phyloP scores from a whole-genome alignment of 2,797 vertebrate genomes.

The Carapus acus region DNA sequence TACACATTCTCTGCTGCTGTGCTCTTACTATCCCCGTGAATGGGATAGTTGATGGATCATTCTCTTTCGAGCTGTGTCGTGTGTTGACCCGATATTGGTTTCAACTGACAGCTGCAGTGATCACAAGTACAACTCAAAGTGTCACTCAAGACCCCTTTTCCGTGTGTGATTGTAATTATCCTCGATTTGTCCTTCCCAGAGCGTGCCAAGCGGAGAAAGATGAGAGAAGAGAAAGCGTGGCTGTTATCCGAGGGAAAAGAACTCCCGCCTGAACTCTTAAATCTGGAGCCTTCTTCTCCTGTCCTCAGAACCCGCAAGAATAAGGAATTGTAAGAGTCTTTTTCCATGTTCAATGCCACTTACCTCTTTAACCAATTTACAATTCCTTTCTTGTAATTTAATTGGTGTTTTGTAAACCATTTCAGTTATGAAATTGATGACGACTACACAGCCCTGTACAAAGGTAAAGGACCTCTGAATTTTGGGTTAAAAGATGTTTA shows the following conservation, averaged over 20 bases:
- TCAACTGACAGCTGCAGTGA: slow-evolving; percentile 20
- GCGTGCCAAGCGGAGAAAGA: slow-evolving; percentile 87
- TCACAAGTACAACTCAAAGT: slow-evolving; percentile 35
- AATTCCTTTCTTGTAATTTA: neutral
- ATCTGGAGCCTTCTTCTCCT: slow-evolving; percentile 87
- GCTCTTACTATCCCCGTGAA: slow-evolving; percentile 60
- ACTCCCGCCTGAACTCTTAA: slow-evolving; percentile 86
- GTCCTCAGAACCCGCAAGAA: slow-evolving; percentile 74
- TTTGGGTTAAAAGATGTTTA: too few relatives aligned
- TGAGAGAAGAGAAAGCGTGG: slow-evolving; percentile 91
- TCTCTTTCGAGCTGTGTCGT: slow-evolving; percentile 41
- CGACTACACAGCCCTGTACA: slow-evolving; percentile 94
- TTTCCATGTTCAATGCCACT: neutral
- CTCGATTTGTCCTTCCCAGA: slow-evolving; percentile 65
- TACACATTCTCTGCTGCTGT: slow-evolving; percentile 43
- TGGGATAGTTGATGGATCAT: slow-evolving; percentile 49
- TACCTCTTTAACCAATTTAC: neutral
- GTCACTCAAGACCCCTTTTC: slow-evolving; percentile 21
- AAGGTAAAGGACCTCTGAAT: slow-evolving; percentile 74
- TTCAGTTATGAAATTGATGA: slow-evolving; percentile 94
- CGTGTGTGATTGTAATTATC: slow-evolving; percentile 22
- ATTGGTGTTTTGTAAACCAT: slow-evolving; percentile 27
- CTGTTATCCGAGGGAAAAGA: slow-evolving; percentile 91
- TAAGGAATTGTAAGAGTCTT: slow-evolving; percentile 83
- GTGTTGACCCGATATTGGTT: slow-evolving; percentile 34